Base-by-base conservation (phyloP, 2,888 invertebrate species). In the Cerastoderma edule region DNA sequence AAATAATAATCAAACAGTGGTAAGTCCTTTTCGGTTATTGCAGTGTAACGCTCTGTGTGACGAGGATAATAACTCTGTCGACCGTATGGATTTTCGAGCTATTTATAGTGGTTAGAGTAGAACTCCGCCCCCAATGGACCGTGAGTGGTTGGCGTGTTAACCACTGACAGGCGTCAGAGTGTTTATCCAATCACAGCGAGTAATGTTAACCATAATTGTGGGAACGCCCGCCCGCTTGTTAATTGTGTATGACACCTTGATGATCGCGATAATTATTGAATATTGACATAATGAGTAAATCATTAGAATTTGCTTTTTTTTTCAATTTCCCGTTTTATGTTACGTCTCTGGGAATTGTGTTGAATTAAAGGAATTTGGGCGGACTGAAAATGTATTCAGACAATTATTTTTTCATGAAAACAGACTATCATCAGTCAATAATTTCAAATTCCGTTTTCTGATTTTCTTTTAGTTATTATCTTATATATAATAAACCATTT, bases 241-340 rank as follows among this genome's bases (percentile, higher is more conserved):
- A 60, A 60, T 60, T 19, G 60, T 60, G 39, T 24, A 60, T 60
- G 60, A 60, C 60, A 60, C 60, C 60, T 60, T 60, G 33, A 60
- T 60, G 39, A 67, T 78, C 69, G 60, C 19, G 56, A 63, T 63
- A 78, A 78, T 73, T 73, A 73, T 78, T 73, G 78, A 78, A 70
- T 78, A 73, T 63, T 68, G 73, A 48, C 65, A 66, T 60, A 60
- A 60, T 39, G 60, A 60, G 60, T 60, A 60, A 60, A 39, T 60
- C 19, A 60, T 60, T 35, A 39, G n/a, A 60, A 60, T 39, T 30
- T n/a, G n/a, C 10, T 24, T 30, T 13, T 16, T 32, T 57, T 57
- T 6, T 10, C 33, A 32, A n/a, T 3, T n/a, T 57, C n/a, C 33
- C 1, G 57, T 35, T 6, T 60, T 22, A 13, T 22, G 22, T 60